These are phyloP conservation scores for Drosophila leontia DNA, from an alignment of 1,140 invertebrate species.

Conservation along the genomic window DNA sequence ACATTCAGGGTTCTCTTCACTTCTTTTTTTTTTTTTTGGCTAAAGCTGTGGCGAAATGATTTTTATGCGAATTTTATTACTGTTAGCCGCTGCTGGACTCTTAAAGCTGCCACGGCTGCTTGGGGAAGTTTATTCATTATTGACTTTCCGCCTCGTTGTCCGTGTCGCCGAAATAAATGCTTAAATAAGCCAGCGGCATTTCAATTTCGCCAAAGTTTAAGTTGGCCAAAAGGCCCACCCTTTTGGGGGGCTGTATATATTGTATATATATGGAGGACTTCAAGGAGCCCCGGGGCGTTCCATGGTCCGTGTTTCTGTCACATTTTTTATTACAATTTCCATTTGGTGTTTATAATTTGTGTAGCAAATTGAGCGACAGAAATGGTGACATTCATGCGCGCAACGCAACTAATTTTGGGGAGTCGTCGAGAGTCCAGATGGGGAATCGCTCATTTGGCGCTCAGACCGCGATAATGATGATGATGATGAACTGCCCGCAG, in stretches of 20 bases:
- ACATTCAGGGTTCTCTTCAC: constrained; percentile 25
- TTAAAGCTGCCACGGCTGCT: constrained; percentile 56
- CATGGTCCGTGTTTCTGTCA: constrained; percentile 32
- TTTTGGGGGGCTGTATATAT: constrained; percentile 1
- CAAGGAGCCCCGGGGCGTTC: constrained; percentile 12
- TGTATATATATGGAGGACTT: background rate
- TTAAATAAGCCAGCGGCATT: constrained; percentile 77
- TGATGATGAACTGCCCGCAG: constrained; percentile 73
- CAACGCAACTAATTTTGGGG: constrained; percentile 58
- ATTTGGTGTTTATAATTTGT: constrained; percentile 80
- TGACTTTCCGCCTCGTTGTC: constrained; percentile 64
- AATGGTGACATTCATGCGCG: constrained; percentile 72
- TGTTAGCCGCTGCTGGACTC: constrained; percentile 58
- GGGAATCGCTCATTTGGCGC: constrained; percentile 42
- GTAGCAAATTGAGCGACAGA: constrained; percentile 73
- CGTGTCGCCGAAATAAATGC: constrained; percentile 62
- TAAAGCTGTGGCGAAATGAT: constrained; percentile 67
- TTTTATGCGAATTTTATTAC: constrained; percentile 83
- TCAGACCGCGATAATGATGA: constrained; percentile 45
- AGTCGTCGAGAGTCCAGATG: constrained; percentile 48
- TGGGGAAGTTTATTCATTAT: constrained; percentile 68
- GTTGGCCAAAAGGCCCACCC: constrained; percentile 21
- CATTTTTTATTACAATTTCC: constrained; percentile 67
- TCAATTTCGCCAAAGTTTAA: constrained; percentile 72
- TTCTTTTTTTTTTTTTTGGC: background rate